Evolutionary conservation across 2,113 vertebrate species (phyloP).

Genomic region (Misgurnus mizolepis): DNA sequence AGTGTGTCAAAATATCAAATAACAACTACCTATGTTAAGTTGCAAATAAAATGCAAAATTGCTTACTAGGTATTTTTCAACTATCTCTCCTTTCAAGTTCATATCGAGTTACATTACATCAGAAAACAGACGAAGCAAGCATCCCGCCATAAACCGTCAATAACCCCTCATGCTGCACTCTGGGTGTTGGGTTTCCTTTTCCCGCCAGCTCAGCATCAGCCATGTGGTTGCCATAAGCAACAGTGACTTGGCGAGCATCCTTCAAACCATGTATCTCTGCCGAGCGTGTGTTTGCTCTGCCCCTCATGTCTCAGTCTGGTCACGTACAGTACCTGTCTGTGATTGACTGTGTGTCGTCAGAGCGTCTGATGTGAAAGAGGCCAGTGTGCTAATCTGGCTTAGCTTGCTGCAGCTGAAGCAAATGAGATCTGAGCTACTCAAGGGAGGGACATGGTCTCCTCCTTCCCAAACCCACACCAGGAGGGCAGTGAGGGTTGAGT

Average conservation of each 20-base stretch:
- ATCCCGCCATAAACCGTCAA: neutral
- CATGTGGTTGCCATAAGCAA: conserved; percentile 2
- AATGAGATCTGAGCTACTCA: conserved; percentile 43
- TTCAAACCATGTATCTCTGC: neutral
- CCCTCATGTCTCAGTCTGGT: conserved; percentile 40
- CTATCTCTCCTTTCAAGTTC: too few species aligned
- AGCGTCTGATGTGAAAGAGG: conserved; percentile 38
- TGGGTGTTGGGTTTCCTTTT: conserved; percentile 20
- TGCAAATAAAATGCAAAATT: too few species aligned
- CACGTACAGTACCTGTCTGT: conserved; percentile 11
- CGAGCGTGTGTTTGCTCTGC: neutral
- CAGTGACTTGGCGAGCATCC: neutral
- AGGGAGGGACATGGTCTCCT: conserved; percentile 33
- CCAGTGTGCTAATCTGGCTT: conserved; percentile 49
- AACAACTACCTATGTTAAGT: too few species aligned
- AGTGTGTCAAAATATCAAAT: too few species aligned
- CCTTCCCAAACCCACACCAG: conserved; percentile 39
- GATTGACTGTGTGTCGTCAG: neutral
- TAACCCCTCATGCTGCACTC: neutral
- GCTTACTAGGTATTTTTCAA: too few species aligned
- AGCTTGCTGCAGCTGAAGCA: conserved; percentile 43
- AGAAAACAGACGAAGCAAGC: neutral
- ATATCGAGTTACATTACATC: neutral
- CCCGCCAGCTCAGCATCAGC: conserved; percentile 30
- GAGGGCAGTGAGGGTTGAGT: conserved; percentile 69